Evolutionary conservation across 2,113 vertebrate species (phyloP), one percentile per base, ranked within the genome.

Genomic region (Connochaetes taurinus): DNA sequence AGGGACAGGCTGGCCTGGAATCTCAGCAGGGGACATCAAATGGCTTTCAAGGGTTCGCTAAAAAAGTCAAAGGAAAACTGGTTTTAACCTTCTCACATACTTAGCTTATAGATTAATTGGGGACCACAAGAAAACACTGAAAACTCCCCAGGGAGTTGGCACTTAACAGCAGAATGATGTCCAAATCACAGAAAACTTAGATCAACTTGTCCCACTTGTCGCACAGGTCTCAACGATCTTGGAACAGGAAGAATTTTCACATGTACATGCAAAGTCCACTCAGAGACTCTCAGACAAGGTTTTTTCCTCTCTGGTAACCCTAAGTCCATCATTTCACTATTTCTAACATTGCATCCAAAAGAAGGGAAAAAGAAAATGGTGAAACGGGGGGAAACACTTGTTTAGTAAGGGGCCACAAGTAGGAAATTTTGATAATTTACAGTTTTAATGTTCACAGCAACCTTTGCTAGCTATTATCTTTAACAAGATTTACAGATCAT

Each of bases 41-140:
- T 99, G 99, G 98, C 99, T 99, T 94, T 99, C 99, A 97, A 99
- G 98, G 60, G 98, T 99, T 98, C 99, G 99, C 99, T 99, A 99
- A 76, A 97, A 97, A 98, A 98, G 74, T 93, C 76, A 95, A 89
- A 90, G 6, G 95, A 87, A 93, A 91, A 97, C 7, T 6, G 52
- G 5, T 92, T 95, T 96, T 97, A 98, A 96, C 53, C 71, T 90
- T 90, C 43, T 87, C 53, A 91, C 21, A 74, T 10, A 90, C 31
- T 82, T 82, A 60, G 87, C n/a, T 82, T 82, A 52, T 12, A 90
- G 14, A 90, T 50, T 76, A 85, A 91, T 0, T 91, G 25, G 83
- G n/a, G 16, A 83, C 52, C 80, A 92, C 14, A 95, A 94, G 86
- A 95, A 95, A 97, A 78, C 36, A 95, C 90, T 87, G 90, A 84